Conservation (phyloP, 2,113 vertebrate genomes). For the Sialia sialis region DNA sequence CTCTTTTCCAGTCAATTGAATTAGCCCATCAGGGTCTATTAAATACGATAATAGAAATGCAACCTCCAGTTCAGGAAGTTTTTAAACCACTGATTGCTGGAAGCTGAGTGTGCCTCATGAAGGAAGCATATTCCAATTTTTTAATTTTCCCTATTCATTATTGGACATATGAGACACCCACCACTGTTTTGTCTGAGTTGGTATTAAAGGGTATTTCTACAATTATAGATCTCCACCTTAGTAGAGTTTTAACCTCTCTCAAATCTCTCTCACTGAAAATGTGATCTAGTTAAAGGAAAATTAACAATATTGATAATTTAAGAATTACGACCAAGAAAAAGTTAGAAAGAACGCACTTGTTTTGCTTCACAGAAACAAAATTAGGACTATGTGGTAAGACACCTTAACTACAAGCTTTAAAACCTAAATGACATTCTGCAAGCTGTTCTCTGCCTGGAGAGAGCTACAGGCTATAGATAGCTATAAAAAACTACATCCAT, state of each 20-base stretch:
- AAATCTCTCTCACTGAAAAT: not conserved
- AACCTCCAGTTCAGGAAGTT: constrained; percentile 2
- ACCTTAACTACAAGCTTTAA: not conserved
- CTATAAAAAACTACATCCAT: not conserved
- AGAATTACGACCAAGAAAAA: not conserved
- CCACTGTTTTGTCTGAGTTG: not conserved
- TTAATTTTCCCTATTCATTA: not conserved
- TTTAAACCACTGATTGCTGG: not conserved
- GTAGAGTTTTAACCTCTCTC: not conserved
- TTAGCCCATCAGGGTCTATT: not conserved
- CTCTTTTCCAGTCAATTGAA: not conserved
- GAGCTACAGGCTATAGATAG: too few species aligned
- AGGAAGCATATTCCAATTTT: not conserved
- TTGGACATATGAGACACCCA: not conserved
- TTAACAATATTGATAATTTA: not conserved
- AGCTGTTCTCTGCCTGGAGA: not conserved
- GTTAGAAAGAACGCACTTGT: not conserved
- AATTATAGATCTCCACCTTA: not conserved
- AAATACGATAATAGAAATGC: not conserved
- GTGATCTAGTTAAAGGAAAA: not conserved
- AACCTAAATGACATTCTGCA: not conserved
- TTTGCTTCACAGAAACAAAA: not conserved
- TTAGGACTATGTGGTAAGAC: not conserved
- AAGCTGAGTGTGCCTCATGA: not conserved
- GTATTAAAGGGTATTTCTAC: not conserved